Percentiles rank a stretch among this genome's conserved stretches.
phyloP scores from a whole-genome alignment of 2,888 invertebrate species.

The Pyrgus malvae region DNA sequence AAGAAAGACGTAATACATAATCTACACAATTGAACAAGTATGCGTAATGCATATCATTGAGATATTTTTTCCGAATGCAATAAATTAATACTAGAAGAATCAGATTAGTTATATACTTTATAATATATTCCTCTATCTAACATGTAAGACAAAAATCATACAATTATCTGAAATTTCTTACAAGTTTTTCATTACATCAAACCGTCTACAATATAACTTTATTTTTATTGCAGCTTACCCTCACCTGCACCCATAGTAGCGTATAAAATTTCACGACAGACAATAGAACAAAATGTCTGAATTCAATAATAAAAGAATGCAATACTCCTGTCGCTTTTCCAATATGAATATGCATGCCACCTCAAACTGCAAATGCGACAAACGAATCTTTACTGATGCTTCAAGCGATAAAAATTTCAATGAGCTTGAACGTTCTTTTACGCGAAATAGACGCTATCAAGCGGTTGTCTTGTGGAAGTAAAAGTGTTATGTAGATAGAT shows the following conservation, averaged over 20 bases:
- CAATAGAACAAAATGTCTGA: constrained; percentile 20
- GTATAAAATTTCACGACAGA: constrained; percentile 19
- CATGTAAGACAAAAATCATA: too few species aligned
- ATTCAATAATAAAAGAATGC: constrained; percentile 27
- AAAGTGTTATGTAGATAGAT: constrained; percentile 3
- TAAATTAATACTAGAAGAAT: too few species aligned
- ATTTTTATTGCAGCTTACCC: background rate
- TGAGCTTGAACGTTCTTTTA: constrained; percentile 26
- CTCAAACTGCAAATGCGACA: constrained; percentile 26
- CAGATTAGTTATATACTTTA: too few species aligned
- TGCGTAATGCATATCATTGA: too few species aligned
- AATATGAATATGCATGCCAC: constrained; percentile 26
- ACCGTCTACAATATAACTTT: background rate
- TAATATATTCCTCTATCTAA: too few species aligned
- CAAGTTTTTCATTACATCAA: too few species aligned
- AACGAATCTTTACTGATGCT: constrained; percentile 29
- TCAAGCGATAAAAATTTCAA: constrained; percentile 27
- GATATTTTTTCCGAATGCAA: too few species aligned
- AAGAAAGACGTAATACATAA: too few species aligned
- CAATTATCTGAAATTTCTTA: background rate
- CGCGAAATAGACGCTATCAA: constrained; percentile 22
- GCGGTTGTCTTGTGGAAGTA: constrained; percentile 2
- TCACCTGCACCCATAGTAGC: background rate
- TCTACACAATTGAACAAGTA: too few species aligned
- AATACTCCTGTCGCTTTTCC: constrained; percentile 25